A percentile compares a stretch with the other conserved stretches of the same genome.
These are phyloP conservation scores for Caenorhabditis briggsae DNA, from an alignment of 1,140 invertebrate genomes.

Conservation along the genomic window DNA sequence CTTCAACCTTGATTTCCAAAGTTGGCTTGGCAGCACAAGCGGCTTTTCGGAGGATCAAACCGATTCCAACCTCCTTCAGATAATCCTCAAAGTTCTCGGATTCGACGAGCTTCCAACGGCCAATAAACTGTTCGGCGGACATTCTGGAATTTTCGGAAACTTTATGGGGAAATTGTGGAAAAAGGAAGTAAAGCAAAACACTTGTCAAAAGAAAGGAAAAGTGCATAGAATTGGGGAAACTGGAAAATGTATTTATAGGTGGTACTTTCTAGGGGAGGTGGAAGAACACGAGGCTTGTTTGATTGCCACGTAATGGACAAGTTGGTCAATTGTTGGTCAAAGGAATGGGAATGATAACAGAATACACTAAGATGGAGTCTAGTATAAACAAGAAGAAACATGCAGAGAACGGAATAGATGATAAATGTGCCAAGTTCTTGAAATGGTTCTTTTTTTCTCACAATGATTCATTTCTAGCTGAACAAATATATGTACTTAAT, in stretches of 20 bases:
- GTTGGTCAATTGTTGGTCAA: slow-evolving; percentile 3
- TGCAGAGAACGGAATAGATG: neutral
- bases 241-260: slow-evolving; percentile 6
- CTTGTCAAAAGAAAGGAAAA: neutral
- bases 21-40: slow-evolving; percentile 62
- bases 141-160: neutral
- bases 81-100: slow-evolving; percentile 68
- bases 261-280: neutral
- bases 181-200: neutral
- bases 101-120: slow-evolving; percentile 64
- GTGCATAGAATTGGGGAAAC: neutral
- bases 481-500: too few species aligned
- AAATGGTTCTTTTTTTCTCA: neutral
- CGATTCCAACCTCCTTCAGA: slow-evolving; percentile 65
- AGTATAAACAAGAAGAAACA: slow-evolving; percentile 1
- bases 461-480: too few species aligned
- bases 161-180: neutral
- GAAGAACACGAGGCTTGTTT: neutral
- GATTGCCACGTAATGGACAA: slow-evolving; percentile 16
- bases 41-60: slow-evolving; percentile 61
- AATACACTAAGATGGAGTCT: slow-evolving; percentile 43
- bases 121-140: slow-evolving; percentile 58
- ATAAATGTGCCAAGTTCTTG: neutral
- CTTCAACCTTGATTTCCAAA: slow-evolving; percentile 53
- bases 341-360: neutral